Evolutionary conservation across 2,888 invertebrate genomes (phyloP), one percentile per base, ranked within the genome.

Genomic region (Nomada fucata): DNA sequence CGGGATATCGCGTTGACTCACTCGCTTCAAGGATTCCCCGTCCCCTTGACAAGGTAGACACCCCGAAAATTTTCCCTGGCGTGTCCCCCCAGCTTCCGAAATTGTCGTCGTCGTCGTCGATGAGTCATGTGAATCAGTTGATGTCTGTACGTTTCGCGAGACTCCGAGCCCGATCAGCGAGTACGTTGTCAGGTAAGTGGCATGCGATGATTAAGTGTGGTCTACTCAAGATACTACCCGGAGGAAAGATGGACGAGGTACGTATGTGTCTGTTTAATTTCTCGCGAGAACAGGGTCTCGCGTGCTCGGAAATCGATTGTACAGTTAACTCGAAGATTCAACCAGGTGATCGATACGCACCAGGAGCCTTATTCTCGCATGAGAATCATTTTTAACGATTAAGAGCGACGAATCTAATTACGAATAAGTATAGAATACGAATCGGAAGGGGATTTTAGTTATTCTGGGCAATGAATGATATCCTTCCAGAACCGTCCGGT

Each of bases 21-120:
- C 94, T 96, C 96, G 88, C 96, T 96, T 91, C 97, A 97, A 95
- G 96, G 96, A 81, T 97, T 95, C 94, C 97, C 97, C 80, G 95
- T 96, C 92, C 97, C 97, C 82, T 93, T 94, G 73, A 96, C 96
- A 95, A 97, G 97, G 97, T 97, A 96, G 86, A 80, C 72, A 47
- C 29, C n/a, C 61, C 68, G 53, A 23, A 57, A 29, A 64, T 50
- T 53, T 65, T 44, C 59, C 65, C 61, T 13, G 29, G 74, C 52
- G 57, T 42, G 52, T 72, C 74, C 79, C 47, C 47, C 20, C 59
- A 55, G n/a, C 59, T 74, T 13, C 61, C 70, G n/a, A 60, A 50
- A 29, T 72, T 68, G 57, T 76, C 52, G 71, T 76, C 69, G 71
- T 74, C 76, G 73, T 84, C 82, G 79, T 78, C 80, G 80, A 82